Base-by-base conservation (phyloP, 1,140 invertebrate genomes). In the Temnothorax curvispinosus region DNA sequence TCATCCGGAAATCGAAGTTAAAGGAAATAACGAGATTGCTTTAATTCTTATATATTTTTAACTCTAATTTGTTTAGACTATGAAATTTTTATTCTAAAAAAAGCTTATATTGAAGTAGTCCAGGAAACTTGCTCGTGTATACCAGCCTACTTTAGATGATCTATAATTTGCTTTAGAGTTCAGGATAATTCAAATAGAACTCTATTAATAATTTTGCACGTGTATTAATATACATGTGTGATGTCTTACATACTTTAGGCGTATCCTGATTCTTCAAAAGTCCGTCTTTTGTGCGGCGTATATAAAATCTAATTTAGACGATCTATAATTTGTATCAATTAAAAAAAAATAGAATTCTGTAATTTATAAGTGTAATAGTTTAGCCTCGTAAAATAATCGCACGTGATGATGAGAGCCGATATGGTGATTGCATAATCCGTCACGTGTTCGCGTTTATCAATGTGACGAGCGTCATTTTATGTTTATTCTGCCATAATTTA, bases 371-470 rank as follows among this genome's bases (percentile, higher is more conserved):
- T 58, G 38, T 5, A 80, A 11, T 41, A 47, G 13, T 67, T 64
- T 65, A 35, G 27, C 60, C 9, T 44, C 76, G n/a, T 7, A 38
- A 35, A 80, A 41, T 69, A 52, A 80, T 54, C 3, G 32, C 18
- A 35, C 11, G n/a, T 35, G 58, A 65, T 38, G 38, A 58, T 32
- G 41, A 44, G 41, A 62, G 44, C 7, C 7, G 27, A 21, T 9
- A 15, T 21, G 32, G 35, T 21, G 44, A 52, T 80, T 80, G 50
- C 8, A 9, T 54, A 80, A 80, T 69, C 35, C 35, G 6, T 64
- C 44, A 78, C 7, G 2, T 78, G n/a, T 11, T 21, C 32, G 0
- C 60, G 15, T 80, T 67, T 80, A 50, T 11, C n/a, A 1, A 38
- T 6, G 3, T 3, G 13, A 41, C 2, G 41, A 71, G 3, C 5